phyloP scores from a whole-genome alignment of 2,888 invertebrate genomes.

The Eucera pruinosa region DNA sequence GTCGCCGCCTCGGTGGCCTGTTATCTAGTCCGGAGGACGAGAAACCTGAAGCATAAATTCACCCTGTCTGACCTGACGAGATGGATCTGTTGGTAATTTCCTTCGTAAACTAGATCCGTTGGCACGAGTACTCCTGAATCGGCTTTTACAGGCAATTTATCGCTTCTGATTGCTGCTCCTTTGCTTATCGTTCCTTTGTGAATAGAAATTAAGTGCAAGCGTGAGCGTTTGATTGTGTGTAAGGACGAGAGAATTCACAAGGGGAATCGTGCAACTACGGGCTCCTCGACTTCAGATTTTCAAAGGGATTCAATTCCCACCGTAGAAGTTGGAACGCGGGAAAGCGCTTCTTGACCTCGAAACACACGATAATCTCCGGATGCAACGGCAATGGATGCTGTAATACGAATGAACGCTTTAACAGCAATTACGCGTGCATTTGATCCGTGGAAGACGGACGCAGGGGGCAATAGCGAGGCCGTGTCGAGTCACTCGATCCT shows the following conservation, averaged over 20 bases:
- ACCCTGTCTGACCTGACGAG: conserved; percentile 25
- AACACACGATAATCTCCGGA: conserved; percentile 51
- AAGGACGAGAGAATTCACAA: background rate
- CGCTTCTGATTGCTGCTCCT: conserved; percentile 4
- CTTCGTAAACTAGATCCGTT: conserved; percentile 38
- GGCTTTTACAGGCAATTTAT: conserved; percentile 24
- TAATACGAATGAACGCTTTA: conserved; percentile 55
- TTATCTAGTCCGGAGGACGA: conserved; percentile 37
- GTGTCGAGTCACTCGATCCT: conserved; percentile 1
- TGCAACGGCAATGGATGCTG: conserved; percentile 41
- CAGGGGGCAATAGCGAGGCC: conserved; percentile 24
- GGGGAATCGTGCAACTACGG: background rate
- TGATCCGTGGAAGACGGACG: conserved; percentile 60
- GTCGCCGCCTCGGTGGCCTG: conserved; percentile 60
- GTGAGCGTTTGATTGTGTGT: background rate
- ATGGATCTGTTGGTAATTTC: conserved; percentile 54
- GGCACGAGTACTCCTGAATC: background rate
- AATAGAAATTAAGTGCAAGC: background rate
- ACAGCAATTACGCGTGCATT: conserved; percentile 56
- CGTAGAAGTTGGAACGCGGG: conserved; percentile 2
- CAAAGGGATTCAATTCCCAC: conserved; percentile 43
- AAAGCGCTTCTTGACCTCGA: conserved; percentile 22
- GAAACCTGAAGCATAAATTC: conserved; percentile 46
- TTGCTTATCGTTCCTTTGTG: conserved; percentile 14
- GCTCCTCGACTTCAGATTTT: background rate